These are phyloP conservation scores for Paracanthobrama guichenoti DNA, from an alignment of 2,113 vertebrate species.

Conservation along the genomic window DNA sequence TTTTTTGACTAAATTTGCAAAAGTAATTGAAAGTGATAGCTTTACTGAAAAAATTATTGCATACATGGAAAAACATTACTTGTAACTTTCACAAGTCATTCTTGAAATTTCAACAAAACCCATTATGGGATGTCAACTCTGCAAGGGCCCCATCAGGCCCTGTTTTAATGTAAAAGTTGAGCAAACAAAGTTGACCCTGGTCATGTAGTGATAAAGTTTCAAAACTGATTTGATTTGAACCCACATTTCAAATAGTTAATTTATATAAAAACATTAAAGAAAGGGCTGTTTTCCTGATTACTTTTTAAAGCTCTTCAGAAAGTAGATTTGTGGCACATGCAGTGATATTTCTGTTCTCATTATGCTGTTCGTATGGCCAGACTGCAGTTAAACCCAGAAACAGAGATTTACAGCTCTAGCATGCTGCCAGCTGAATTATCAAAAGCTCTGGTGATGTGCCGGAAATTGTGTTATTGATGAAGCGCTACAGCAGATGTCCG, in stretches of 20 bases:
- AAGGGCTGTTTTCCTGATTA: neutral
- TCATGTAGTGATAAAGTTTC: neutral
- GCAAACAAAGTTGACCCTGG: neutral
- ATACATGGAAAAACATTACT: neutral
- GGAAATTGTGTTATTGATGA: constrained; percentile 38
- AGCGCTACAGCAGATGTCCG: constrained; percentile 50
- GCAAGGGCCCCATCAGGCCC: neutral
- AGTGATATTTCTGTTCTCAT: neutral
- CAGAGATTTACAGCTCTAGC: constrained; percentile 22
- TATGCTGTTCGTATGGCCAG: neutral
- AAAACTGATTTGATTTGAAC: neutral
- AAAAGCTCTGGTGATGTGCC: constrained; percentile 30
- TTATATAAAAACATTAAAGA: neutral
- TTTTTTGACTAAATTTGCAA: too few species aligned
- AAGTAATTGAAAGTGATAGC: neutral
- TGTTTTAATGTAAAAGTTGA: neutral
- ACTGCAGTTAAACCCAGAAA: neutral
- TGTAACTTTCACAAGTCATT: neutral
- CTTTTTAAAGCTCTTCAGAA: neutral
- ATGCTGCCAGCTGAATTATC: constrained; percentile 35
- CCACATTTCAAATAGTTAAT: neutral
- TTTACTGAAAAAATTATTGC: neutral
- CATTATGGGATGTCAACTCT: neutral
- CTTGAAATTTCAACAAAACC: neutral
- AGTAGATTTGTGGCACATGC: neutral